Evolutionary conservation across 2,888 invertebrate species (phyloP).

Genomic region (Harmothoe impar): DNA sequence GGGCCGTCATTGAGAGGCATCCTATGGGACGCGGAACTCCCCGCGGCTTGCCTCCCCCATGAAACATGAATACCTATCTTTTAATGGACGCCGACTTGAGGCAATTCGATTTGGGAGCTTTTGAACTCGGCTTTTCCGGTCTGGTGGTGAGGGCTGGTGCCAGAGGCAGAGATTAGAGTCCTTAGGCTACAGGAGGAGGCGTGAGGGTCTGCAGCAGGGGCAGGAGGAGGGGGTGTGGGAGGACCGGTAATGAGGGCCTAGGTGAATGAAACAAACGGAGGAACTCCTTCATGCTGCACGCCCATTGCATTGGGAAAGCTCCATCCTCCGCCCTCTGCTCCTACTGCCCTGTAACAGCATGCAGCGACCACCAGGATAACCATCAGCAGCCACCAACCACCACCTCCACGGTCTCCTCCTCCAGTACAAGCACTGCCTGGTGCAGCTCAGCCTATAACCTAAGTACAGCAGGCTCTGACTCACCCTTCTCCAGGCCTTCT

Average conservation of each 20-base stretch:
- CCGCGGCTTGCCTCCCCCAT: background rate
- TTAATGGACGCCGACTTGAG: background rate
- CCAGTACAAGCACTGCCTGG: too few species aligned
- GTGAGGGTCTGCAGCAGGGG: background rate
- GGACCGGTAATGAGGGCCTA: background rate
- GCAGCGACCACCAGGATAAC: background rate
- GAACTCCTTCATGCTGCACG: background rate
- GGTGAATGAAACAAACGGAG: background rate
- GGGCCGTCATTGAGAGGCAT: too few species aligned
- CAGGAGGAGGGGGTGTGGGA: background rate
- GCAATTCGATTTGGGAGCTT: slow-evolving; percentile 8
- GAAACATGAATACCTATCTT: slow-evolving; percentile 30
- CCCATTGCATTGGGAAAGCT: too few species aligned
- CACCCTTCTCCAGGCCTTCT: background rate
- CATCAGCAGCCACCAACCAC: background rate
- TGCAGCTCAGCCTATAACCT: too few species aligned
- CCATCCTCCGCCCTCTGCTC: too few species aligned
- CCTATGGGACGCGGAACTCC: background rate
- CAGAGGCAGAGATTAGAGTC: background rate
- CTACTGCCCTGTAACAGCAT: too few species aligned
- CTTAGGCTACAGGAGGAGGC: background rate
- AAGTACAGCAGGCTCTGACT: background rate
- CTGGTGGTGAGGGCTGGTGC: background rate
- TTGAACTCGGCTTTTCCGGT: slow-evolving; percentile 20
- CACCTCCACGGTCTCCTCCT: background rate